Conservation (phyloP, 1,140 invertebrate genomes). For the Sipha flava region DNA sequence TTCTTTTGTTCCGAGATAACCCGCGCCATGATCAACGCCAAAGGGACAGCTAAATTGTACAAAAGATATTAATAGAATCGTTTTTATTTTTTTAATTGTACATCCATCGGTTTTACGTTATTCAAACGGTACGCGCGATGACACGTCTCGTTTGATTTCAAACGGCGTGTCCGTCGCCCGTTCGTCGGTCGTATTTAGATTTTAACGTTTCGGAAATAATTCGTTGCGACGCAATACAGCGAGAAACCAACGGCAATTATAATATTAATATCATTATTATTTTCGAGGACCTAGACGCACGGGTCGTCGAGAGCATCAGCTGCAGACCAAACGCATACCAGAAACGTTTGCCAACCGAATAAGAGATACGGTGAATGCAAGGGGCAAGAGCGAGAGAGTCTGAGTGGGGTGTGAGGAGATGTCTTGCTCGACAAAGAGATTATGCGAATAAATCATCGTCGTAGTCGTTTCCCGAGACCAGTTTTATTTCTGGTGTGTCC, state of each 20-base stretch:
- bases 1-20: too few species aligned
- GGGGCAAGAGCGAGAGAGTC: not conserved
- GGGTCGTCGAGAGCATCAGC: not conserved
- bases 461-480: conserved; percentile 15
- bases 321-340: not conserved
- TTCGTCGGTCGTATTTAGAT: not conserved
- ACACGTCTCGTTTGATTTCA: not conserved
- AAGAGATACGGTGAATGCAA: not conserved
- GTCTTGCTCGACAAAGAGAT: conserved; percentile 7
- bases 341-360: not conserved
- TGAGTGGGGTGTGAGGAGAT: not conserved
- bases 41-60: too few species aligned
- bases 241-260: not conserved
- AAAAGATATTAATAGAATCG: too few species aligned
- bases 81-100: too few species aligned
- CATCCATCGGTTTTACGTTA: too few species aligned
- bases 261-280: not conserved
- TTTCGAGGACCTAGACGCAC: not conserved
- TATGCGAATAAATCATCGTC: conserved; percentile 23
- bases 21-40: too few species aligned
- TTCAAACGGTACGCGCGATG: too few species aligned
- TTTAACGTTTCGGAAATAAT: not conserved
- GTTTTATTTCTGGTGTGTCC: conserved; percentile 7
- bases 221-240: not conserved
- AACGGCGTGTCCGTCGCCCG: not conserved